Conservation (phyloP, 2,888 invertebrate species). For the Apotomis capreana region DNA sequence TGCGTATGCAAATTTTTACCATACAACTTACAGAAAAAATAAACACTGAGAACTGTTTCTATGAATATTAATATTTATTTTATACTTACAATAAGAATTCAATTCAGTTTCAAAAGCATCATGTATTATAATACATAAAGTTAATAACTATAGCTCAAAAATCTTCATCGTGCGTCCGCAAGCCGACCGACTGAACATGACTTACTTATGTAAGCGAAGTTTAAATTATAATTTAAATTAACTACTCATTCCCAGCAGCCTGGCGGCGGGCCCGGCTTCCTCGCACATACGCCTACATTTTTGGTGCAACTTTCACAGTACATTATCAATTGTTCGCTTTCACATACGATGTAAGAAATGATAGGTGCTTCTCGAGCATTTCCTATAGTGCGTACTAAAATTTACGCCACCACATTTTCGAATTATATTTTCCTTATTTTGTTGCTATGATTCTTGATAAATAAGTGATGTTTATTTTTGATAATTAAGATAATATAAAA, state of each 20-base stretch:
- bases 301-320: conserved; percentile 66
- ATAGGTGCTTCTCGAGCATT: conserved; percentile 53
- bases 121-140: conserved; percentile 80
- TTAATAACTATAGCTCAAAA: conserved; percentile 78
- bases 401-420: not conserved
- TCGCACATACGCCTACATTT: conserved; percentile 43
- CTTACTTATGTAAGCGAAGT: conserved; percentile 77
- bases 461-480: not conserved
- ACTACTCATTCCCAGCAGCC: conserved; percentile 55
- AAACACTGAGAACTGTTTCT: conserved; percentile 81
- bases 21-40: conserved; percentile 77
- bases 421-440: not conserved
- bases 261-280: conserved; percentile 44
- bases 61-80: conserved; percentile 80
- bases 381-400: not conserved
- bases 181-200: conserved; percentile 73
- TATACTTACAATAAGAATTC: conserved; percentile 82
- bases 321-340: conserved; percentile 61
- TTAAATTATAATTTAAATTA: conserved; percentile 70
- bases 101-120: conserved; percentile 81
- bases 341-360: conserved; percentile 61
- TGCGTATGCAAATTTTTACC: conserved; percentile 73
- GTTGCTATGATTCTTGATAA: not conserved
- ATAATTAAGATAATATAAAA: not conserved
- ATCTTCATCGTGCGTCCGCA: conserved; percentile 70